phyloP scores from a whole-genome alignment of 1,140 invertebrate species.

The Ditylenchus dipsaci region DNA sequence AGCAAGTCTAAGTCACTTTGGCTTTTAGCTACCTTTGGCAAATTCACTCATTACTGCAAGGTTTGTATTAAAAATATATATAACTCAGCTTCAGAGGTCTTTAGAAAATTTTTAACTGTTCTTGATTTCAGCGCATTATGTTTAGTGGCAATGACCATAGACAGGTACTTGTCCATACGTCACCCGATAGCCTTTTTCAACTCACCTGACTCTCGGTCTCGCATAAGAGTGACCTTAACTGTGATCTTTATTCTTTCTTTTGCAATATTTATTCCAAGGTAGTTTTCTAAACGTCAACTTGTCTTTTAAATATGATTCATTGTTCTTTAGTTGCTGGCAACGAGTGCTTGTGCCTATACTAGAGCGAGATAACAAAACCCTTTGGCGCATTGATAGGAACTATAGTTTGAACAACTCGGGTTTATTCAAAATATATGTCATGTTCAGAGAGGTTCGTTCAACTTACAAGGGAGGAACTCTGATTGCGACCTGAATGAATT shows the following conservation, averaged over 20 bases:
- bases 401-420: slow-evolving; percentile 13
- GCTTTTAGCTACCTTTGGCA: slow-evolving; percentile 36
- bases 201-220: slow-evolving; percentile 28
- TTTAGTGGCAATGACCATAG: slow-evolving; percentile 52
- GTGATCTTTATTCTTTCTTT: slow-evolving; percentile 38
- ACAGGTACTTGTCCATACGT: slow-evolving; percentile 46
- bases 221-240: slow-evolving; percentile 32
- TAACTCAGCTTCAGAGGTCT: too few relatives aligned
- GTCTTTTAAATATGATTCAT: not conserved
- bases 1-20: not conserved
- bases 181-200: slow-evolving; percentile 47
- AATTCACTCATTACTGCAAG: slow-evolving; percentile 51
- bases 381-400: slow-evolving; percentile 25
- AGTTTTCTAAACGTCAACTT: slow-evolving; percentile 23
- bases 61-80: slow-evolving; percentile 7
- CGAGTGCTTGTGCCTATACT: slow-evolving; percentile 14
- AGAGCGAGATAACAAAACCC: slow-evolving; percentile 7
- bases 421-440: slow-evolving; percentile 39
- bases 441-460: slow-evolving; percentile 38
- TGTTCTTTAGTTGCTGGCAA: slow-evolving; percentile 4
- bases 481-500: too few relatives aligned
- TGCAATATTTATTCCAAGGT: slow-evolving; percentile 43
- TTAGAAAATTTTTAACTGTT: not conserved
- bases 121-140: slow-evolving; percentile 39
- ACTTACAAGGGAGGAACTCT: too few relatives aligned